Evolutionary conservation across 2,888 invertebrate species (phyloP).

Genomic region (Octodonta nipae): DNA sequence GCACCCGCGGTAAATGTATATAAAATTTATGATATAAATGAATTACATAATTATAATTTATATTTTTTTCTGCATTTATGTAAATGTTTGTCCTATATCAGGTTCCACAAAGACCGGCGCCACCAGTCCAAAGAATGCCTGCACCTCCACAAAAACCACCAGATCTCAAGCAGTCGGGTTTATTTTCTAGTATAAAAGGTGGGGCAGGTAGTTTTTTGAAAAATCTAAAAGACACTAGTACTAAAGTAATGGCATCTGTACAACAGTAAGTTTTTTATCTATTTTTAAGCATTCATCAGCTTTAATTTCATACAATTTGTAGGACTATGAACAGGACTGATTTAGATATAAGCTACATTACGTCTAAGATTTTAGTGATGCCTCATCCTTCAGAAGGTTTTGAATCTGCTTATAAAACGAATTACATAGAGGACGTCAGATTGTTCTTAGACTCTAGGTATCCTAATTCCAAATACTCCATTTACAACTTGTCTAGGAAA

Average conservation of each 20-base stretch:
- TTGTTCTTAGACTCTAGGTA: conserved; percentile 65
- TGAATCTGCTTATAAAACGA: conserved; percentile 83
- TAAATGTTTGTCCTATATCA: too few relatives aligned
- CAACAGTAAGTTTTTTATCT: conserved; percentile 57
- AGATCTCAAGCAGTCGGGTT: conserved; percentile 35
- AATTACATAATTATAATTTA: too few relatives aligned
- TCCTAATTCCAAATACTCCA: conserved; percentile 58
- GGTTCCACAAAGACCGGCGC: conserved; percentile 18
- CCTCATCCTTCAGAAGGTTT: conserved; percentile 89
- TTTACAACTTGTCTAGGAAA: conserved; percentile 70
- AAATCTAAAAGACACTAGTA: conserved; percentile 88
- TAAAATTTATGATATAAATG: too few relatives aligned
- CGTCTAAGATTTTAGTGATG: conserved; percentile 83
- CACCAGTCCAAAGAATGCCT: conserved; percentile 25
- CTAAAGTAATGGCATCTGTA: conserved; percentile 92
- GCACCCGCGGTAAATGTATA: too few relatives aligned
- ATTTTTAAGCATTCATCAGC: background rate
- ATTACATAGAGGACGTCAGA: conserved; percentile 84
- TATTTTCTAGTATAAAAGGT: conserved; percentile 78
- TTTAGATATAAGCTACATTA: conserved; percentile 83
- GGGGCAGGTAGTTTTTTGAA: conserved; percentile 87
- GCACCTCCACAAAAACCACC: conserved; percentile 20
- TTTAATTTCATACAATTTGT: conserved; percentile 21
- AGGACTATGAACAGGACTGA: conserved; percentile 75
- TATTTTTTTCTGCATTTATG: too few relatives aligned